Percentiles rank a stretch among this genome's conserved stretches.
phyloP scores from a whole-genome alignment of 2,888 invertebrate species.

The Cylindroiulus punctatus region DNA sequence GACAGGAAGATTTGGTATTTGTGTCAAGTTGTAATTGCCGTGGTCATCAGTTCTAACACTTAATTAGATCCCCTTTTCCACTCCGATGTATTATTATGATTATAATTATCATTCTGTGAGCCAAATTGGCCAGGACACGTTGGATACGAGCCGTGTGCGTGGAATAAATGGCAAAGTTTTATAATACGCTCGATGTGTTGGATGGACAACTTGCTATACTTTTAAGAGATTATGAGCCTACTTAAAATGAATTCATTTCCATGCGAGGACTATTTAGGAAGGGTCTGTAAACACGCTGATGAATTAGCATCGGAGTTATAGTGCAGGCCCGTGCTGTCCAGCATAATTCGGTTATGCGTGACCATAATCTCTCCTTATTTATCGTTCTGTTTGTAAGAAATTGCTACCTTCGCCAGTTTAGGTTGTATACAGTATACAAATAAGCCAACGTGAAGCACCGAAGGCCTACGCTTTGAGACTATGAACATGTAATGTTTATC shows the following conservation, averaged over 20 bases:
- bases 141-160: neutral
- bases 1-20: slow-evolving; percentile 47
- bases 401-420: neutral
- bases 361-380: slow-evolving; percentile 35
- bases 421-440: neutral
- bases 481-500: neutral
- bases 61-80: slow-evolving; percentile 45
- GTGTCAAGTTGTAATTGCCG: slow-evolving; percentile 38
- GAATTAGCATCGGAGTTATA: neutral
- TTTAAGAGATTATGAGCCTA: slow-evolving; percentile 43
- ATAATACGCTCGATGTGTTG: neutral
- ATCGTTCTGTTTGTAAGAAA: slow-evolving; percentile 11
- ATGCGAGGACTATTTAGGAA: neutral
- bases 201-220: slow-evolving; percentile 19
- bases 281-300: slow-evolving; percentile 19
- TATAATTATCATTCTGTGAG: slow-evolving; percentile 34
- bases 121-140: slow-evolving; percentile 31
- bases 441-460: neutral
- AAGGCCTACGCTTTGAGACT: neutral
- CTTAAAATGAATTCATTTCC: slow-evolving; percentile 43
- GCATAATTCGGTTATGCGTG: slow-evolving; percentile 40
- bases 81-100: slow-evolving; percentile 36
- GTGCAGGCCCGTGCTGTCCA: neutral
- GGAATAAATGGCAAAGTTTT: slow-evolving; percentile 26
- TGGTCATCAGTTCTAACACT: slow-evolving; percentile 40